Base-by-base conservation (phyloP, 2,113 vertebrate genomes). In the Tetraodon nigroviridis region DNA sequence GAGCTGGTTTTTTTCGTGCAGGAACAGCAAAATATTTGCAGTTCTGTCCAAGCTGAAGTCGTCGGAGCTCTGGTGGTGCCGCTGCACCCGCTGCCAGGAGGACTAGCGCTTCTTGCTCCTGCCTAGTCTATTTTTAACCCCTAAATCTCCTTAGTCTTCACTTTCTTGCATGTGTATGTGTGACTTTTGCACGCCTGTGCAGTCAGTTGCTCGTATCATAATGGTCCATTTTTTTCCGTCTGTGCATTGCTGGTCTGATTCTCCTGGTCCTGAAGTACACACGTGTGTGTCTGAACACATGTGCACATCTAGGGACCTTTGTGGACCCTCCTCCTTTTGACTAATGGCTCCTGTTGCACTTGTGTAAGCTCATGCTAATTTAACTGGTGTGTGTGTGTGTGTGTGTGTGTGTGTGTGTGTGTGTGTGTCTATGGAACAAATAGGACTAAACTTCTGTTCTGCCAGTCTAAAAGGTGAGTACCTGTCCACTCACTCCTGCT, bases 81-180 rank as follows among this genome's bases (percentile, higher is more conserved):
- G 29, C 18, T 47, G n/a, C 57, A 56, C 74, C 46, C 62, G 41
- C 27, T 20, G 50, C 20, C 64, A 70, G 65, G 63, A 65, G 41
- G 37, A 57, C 66, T 46, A 32, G 56, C 53, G 65, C 73, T 68
- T 52, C 54, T 74, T 74, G 62, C 55, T 72, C 72, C 69, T 76
- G 67, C 76, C 65, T 64, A 52, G 78, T 83, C 85, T 89, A 90
- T 90, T 90, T 89, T 89, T 88, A 88, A 85, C 86, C 79, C 74
- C 73, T 71, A 86, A 90, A 90, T 88, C 88, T 87, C 83, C 89
- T 88, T 90, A 90, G 77, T 71, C 58, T 82, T 83, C 87, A 76
- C 85, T 88, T 87, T 89, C 71, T 63, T 70, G 41, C 64, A 22
- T 5, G 27, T 61, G 69, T 57, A 47, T 69, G 58, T 59, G 16